phyloP scores from a whole-genome alignment of 1,140 invertebrate species.

The Drosophila subobscura region DNA sequence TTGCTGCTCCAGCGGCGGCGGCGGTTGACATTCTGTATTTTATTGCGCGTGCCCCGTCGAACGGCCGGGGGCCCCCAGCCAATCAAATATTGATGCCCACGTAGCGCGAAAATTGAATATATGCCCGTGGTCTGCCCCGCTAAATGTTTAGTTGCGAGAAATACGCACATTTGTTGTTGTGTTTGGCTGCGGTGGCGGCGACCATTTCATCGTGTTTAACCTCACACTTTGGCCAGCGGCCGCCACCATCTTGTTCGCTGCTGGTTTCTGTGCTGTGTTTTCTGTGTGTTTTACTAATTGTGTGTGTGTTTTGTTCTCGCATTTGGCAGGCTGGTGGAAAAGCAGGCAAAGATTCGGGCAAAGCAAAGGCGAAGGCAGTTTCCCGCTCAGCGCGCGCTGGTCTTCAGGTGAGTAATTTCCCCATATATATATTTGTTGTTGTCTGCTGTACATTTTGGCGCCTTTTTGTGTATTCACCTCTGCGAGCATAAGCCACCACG shows the following conservation, averaged over 20 bases:
- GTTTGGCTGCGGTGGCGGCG: slow-evolving; percentile 26
- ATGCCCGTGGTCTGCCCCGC: background rate
- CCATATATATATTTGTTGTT: slow-evolving; percentile 39
- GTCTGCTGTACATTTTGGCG: slow-evolving; percentile 81
- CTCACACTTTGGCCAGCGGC: slow-evolving; percentile 52
- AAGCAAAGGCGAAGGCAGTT: slow-evolving; percentile 99
- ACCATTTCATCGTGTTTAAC: slow-evolving; percentile 58
- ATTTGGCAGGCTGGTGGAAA: slow-evolving; percentile 95
- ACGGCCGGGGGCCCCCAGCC: slow-evolving; percentile 4
- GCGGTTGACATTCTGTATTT: slow-evolving; percentile 47
- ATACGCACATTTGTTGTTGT: slow-evolving; percentile 62
- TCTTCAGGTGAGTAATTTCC: slow-evolving; percentile 91
- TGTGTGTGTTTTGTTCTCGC: slow-evolving; percentile 13
- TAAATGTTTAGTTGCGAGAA: slow-evolving; percentile 9
- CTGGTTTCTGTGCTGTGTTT: slow-evolving; percentile 36
- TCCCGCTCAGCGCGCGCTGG: slow-evolving; percentile 98
- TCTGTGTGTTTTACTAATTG: slow-evolving; percentile 39
- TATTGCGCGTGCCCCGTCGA: slow-evolving; percentile 65
- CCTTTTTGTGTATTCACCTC: slow-evolving; percentile 69
- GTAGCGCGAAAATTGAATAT: slow-evolving; percentile 45
- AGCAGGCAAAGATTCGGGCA: slow-evolving; percentile 99
- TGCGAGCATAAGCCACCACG: slow-evolving; percentile 46
- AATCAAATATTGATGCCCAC: slow-evolving; percentile 59
- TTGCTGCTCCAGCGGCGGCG: slow-evolving; percentile 29
- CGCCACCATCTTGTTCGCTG: slow-evolving; percentile 70